phyloP scores from a whole-genome alignment of 2,113 vertebrate species.

The Tauraco erythrolophus region DNA sequence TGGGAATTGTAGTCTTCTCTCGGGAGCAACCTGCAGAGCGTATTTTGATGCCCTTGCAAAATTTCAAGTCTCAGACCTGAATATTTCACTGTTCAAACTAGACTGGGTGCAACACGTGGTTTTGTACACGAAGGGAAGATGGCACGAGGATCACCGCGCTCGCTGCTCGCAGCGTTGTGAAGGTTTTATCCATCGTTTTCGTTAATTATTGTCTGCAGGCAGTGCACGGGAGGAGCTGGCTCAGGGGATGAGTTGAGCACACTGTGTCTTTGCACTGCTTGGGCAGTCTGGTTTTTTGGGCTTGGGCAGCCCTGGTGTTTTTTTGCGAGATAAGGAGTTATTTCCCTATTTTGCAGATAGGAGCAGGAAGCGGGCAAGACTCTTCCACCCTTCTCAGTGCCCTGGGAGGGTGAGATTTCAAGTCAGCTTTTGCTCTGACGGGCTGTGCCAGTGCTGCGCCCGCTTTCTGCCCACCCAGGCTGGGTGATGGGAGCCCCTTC shows the following conservation, averaged over 20 bases:
- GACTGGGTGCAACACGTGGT: fast-evolving
- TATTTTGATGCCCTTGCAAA: background rate
- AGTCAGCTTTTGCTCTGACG: background rate
- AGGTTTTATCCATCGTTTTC: fast-evolving
- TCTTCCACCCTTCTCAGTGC: background rate
- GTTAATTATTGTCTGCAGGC: fast-evolving
- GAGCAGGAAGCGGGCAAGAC: background rate
- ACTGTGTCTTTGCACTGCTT: fast-evolving
- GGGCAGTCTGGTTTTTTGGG: background rate
- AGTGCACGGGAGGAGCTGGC: background rate
- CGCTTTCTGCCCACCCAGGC: fast-evolving
- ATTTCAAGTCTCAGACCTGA: fast-evolving
- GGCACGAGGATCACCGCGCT: background rate
- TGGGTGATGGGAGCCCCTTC: background rate
- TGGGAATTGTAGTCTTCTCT: background rate
- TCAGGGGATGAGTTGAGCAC: background rate
- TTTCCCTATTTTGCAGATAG: background rate
- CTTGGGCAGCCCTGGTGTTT: fast-evolving
- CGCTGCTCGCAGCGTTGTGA: fast-evolving
- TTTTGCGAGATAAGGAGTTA: background rate
- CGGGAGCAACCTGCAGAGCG: background rate
- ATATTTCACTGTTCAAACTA: background rate
- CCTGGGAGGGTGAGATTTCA: background rate
- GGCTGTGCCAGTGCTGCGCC: background rate
- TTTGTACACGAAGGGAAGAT: background rate